These are phyloP conservation scores for Saturnia japonica DNA, from an alignment of 2,888 invertebrate species.

Conservation along the genomic window DNA sequence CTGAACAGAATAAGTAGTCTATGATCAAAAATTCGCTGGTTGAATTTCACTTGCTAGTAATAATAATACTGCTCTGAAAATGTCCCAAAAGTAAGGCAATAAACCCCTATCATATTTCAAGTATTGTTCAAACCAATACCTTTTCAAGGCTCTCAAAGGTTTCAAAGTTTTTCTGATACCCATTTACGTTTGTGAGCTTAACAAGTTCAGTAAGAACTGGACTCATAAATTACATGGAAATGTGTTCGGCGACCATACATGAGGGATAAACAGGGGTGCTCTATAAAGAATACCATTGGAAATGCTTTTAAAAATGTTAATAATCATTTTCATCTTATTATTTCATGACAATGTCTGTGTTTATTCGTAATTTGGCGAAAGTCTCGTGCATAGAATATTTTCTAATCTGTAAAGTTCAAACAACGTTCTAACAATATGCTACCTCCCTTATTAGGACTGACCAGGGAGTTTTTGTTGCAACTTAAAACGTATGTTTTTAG, in stretches of 20 bases:
- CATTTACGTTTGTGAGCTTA: neutral
- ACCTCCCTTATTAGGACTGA: too few species aligned
- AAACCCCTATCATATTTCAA: neutral
- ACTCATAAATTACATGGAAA: conserved; percentile 9
- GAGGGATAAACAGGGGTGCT: conserved; percentile 5
- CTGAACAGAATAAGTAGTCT: too few species aligned
- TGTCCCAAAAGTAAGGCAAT: neutral
- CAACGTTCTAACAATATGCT: too few species aligned
- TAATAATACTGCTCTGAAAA: too few species aligned
- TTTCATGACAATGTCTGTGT: too few species aligned
- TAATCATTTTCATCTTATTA: neutral
- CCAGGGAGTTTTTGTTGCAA: too few species aligned
- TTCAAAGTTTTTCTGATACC: conserved; percentile 3
- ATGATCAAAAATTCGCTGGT: too few species aligned
- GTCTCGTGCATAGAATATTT: too few species aligned
- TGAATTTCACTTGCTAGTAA: too few species aligned
- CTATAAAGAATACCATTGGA: conserved; percentile 1
- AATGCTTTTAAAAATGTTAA: neutral
- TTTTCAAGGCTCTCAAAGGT: neutral
- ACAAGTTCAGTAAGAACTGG: conserved; percentile 10
- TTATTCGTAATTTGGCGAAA: neutral
- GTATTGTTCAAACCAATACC: neutral
- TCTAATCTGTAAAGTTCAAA: too few species aligned
- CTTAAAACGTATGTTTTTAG: too few species aligned
- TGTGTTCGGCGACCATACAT: conserved; percentile 14